Conservation (phyloP, 2,888 invertebrate species). For the Cerastoderma edule region DNA sequence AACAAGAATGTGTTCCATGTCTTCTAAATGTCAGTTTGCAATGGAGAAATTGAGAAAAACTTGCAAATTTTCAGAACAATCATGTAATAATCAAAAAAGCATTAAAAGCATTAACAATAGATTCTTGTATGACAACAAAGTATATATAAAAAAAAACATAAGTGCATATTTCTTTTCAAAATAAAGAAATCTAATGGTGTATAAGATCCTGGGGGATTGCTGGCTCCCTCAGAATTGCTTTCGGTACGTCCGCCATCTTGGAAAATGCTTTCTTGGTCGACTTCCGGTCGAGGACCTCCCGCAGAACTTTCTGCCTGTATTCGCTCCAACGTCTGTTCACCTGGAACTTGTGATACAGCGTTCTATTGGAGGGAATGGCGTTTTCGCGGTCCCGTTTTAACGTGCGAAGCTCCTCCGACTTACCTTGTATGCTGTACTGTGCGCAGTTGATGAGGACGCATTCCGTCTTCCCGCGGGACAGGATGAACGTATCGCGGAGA, state of each 20-base stretch:
- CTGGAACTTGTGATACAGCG: conserved; percentile 60
- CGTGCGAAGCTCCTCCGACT: conserved; percentile 57
- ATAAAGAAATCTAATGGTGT: too few species aligned
- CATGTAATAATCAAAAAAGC: too few species aligned
- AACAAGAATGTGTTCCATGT: too few species aligned
- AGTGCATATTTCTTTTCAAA: conserved; percentile 24
- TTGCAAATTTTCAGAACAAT: too few species aligned
- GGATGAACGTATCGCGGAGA: conserved; percentile 65
- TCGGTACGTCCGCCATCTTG: conserved; percentile 59
- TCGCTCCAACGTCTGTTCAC: conserved; percentile 65
- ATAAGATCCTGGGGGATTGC: conserved; percentile 55
- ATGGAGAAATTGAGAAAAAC: too few species aligned
- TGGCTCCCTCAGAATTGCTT: conserved; percentile 50
- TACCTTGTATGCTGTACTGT: conserved; percentile 64
- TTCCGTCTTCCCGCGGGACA: conserved; percentile 67
- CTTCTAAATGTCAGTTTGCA: too few species aligned
- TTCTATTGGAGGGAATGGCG: conserved; percentile 57
- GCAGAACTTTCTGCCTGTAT: conserved; percentile 63
- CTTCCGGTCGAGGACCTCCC: conserved; percentile 55
- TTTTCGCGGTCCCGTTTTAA: conserved; percentile 59
- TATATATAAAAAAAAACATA: too few species aligned
- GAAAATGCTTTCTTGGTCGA: conserved; percentile 26
- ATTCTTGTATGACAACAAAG: too few species aligned
- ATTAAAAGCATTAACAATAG: too few species aligned
- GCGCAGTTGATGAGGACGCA: conserved; percentile 63